phyloP scores from a whole-genome alignment of 2,888 invertebrate genomes.

The Drosophila gaucha region DNA sequence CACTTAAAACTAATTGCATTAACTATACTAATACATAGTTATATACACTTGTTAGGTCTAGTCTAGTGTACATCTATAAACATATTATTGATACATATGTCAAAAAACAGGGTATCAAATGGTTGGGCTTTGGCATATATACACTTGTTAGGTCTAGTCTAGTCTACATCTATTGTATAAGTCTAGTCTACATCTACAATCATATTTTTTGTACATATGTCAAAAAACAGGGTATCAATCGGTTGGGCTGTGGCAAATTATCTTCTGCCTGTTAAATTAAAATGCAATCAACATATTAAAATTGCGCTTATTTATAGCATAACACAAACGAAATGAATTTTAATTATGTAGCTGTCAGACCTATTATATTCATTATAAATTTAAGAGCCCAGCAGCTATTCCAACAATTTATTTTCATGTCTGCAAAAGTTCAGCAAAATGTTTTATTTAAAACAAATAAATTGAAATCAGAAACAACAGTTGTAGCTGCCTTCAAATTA shows the following conservation, averaged over 20 bases:
- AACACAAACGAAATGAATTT: background rate
- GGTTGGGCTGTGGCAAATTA: background rate
- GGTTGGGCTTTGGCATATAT: too few relatives aligned
- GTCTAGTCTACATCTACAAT: too few relatives aligned
- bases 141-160: too few relatives aligned
- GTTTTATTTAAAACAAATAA: background rate
- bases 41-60: too few relatives aligned
- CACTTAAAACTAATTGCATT: background rate
- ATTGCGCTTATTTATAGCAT: background rate
- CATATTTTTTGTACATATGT: too few relatives aligned
- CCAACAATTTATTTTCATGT: background rate
- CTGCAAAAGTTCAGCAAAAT: background rate
- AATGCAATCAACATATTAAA: background rate
- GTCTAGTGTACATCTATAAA: too few relatives aligned
- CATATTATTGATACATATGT: too few relatives aligned
- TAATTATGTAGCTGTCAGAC: constrained; percentile 12
- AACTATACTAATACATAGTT: too few relatives aligned
- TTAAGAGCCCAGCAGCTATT: constrained; percentile 1
- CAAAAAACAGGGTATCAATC: background rate
- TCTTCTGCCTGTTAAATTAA: background rate
- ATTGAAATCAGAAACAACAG: too few relatives aligned
- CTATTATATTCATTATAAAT: constrained; percentile 3
- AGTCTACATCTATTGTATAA: too few relatives aligned
- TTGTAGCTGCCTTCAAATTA: too few relatives aligned
- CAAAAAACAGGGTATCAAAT: too few relatives aligned